Conservation (phyloP, 2,888 invertebrate species). For the Papilio protenor region DNA sequence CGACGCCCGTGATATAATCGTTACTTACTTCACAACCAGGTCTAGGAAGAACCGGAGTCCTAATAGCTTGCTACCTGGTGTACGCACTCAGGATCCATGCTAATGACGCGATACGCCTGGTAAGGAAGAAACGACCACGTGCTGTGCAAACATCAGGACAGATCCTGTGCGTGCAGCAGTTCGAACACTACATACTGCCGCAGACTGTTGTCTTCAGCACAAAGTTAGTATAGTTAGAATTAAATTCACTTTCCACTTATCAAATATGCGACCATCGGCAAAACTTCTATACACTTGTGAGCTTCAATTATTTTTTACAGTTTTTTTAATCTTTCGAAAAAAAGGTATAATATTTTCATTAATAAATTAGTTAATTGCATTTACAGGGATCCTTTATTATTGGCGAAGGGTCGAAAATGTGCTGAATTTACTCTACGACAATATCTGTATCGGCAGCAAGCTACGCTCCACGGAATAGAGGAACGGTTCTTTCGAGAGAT, state of each 20-base stretch:
- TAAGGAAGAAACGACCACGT: conserved; percentile 89
- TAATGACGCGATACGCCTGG: conserved; percentile 91
- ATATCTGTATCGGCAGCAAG: conserved; percentile 88
- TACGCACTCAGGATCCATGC: conserved; percentile 90
- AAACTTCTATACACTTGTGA: no score
- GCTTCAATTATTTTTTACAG: neutral
- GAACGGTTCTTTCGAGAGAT: conserved; percentile 89
- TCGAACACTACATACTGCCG: conserved; percentile 91
- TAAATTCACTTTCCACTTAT: no score
- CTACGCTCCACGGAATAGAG: conserved; percentile 91
- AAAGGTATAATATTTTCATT: no score
- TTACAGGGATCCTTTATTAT: conserved; percentile 65
- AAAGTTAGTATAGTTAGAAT: conserved; percentile 76
- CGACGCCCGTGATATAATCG: no score
- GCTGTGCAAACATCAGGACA: conserved; percentile 93
- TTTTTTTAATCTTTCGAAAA: no score
- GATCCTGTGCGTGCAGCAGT: conserved; percentile 91
- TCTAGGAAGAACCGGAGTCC: conserved; percentile 92
- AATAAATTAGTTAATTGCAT: neutral
- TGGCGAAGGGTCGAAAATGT: conserved; percentile 69
- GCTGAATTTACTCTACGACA: conserved; percentile 88
- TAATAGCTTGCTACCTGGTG: conserved; percentile 94
- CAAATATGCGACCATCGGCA: no score
- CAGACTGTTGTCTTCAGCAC: conserved; percentile 89
- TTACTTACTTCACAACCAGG: conserved; percentile 71